Percentiles rank a stretch among this genome's conserved stretches.
phyloP scores from a whole-genome alignment of 1,140 invertebrate genomes.

The Heliconius melpomene region DNA sequence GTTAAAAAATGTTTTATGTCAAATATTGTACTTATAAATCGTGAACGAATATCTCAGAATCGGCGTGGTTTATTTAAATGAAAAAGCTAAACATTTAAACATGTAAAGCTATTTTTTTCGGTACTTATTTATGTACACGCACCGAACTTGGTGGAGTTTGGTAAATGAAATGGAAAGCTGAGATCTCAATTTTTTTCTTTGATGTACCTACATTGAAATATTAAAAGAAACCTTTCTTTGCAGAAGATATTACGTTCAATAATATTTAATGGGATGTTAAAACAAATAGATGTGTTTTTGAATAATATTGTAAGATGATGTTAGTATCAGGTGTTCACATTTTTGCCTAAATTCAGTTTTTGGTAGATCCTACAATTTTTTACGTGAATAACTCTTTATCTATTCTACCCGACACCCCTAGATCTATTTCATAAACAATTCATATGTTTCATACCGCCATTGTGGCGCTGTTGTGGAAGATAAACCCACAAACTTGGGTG shows the following conservation, averaged over 20 bases:
- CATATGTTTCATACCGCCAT: not conserved
- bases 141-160: slow-evolving; percentile 14
- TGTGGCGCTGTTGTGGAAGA: not conserved
- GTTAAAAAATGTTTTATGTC: too few species aligned
- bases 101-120: not conserved
- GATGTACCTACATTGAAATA: slow-evolving; percentile 12
- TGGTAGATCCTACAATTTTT: not conserved
- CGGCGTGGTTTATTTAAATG: not conserved
- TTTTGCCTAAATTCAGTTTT: not conserved
- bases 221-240: slow-evolving; percentile 3
- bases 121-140: not conserved
- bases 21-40: not conserved
- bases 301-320: not conserved
- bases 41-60: not conserved
- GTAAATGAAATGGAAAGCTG: slow-evolving; percentile 25
- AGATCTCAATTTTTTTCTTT: slow-evolving; percentile 20
- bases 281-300: too few species aligned
- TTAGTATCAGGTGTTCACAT: not conserved
- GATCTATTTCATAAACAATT: not conserved
- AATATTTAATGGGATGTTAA: not conserved
- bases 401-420: not conserved
- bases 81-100: not conserved
- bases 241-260: slow-evolving; percentile 6
- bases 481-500: too few species aligned
- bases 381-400: not conserved